Conservation (phyloP, 35 echinoderm and acorn worm genomes). For the Hemicentrotus pulcherrimus region DNA sequence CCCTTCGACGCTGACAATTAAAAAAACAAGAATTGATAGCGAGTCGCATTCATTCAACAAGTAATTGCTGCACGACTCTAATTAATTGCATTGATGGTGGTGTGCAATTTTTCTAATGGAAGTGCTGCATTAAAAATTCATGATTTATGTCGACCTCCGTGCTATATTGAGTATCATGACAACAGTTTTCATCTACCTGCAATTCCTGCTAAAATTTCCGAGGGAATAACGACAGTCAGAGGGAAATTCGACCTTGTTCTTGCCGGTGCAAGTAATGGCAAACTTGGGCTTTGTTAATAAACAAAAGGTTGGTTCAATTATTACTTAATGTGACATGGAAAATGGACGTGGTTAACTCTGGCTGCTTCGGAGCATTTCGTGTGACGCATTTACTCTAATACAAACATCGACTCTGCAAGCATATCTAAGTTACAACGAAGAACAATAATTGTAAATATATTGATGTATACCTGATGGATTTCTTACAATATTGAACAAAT, state of each 20-base stretch:
- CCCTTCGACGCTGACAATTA: background rate
- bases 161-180: background rate
- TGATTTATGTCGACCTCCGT: background rate
- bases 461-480: too few species aligned
- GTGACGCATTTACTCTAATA: background rate
- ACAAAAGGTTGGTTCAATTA: background rate
- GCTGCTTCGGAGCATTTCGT: background rate
- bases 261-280: too few species aligned
- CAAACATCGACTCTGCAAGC: background rate
- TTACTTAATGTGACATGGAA: background rate
- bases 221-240: background rate
- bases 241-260: background rate
- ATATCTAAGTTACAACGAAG: background rate
- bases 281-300: background rate
- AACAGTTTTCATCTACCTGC: background rate
- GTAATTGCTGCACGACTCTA: background rate
- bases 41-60: background rate
- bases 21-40: background rate
- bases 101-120: background rate
- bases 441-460: too few species aligned
- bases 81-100: background rate
- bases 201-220: background rate
- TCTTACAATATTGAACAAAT: too few species aligned
- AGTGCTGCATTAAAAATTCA: conserved; percentile 4
- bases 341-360: background rate